Evolutionary conservation across 2,888 invertebrate species (phyloP).

Genomic region (Drosophila bunnanda): DNA sequence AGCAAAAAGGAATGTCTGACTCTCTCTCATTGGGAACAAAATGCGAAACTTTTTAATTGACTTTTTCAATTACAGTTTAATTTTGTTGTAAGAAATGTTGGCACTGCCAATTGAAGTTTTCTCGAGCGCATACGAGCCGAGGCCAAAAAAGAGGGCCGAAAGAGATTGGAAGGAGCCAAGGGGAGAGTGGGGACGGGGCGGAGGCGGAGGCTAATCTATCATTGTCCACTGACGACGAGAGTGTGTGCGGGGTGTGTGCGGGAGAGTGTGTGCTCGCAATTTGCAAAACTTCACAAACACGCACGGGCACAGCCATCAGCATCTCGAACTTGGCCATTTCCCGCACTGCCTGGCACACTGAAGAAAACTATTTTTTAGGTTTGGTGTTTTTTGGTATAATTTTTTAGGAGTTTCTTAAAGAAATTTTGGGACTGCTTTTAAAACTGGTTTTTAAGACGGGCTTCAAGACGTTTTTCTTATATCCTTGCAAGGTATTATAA

Average conservation of each 20-base stretch:
- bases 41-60: constrained; percentile 77
- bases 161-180: neutral
- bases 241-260: constrained; percentile 17
- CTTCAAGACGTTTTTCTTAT: too few relatives aligned
- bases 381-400: too few relatives aligned
- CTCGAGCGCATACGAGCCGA: constrained; percentile 27
- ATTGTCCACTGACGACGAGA: constrained; percentile 57
- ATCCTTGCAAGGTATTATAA: too few relatives aligned
- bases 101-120: constrained; percentile 73
- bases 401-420: too few relatives aligned
- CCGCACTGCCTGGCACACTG: constrained; percentile 14
- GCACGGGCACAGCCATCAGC: constrained; percentile 55
- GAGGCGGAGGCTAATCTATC: constrained; percentile 60
- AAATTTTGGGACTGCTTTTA: too few relatives aligned
- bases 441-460: too few relatives aligned
- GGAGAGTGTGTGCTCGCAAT: constrained; percentile 56
- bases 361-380: too few relatives aligned
- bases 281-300: constrained; percentile 76
- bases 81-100: constrained; percentile 72
- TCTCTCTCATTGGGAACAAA: constrained; percentile 53
- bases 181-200: neutral
- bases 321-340: constrained; percentile 17
- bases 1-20: constrained; percentile 30
- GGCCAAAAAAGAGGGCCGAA: constrained; percentile 12
- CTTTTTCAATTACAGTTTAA: constrained; percentile 79